Base-by-base conservation (phyloP, 2,888 invertebrate genomes). In the Xestobium rufovillosum region DNA sequence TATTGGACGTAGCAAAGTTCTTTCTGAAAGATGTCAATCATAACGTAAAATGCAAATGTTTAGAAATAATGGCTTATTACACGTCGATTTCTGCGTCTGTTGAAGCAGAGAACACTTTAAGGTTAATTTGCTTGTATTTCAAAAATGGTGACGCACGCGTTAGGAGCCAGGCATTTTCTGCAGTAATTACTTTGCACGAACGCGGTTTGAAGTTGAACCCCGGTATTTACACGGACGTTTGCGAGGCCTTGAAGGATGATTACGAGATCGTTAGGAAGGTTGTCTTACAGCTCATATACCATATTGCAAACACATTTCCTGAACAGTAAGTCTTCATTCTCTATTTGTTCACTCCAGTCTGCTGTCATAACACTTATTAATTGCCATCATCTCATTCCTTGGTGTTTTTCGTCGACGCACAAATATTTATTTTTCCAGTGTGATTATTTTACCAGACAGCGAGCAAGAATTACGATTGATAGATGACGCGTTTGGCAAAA, bases 401-500 rank as follows among this genome's bases (percentile, higher is more conserved):
- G 12, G 6, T 27, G 11, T 10, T 6, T 9, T n/a, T 9, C 6
- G 11, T 27, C n/a, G 6, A 27, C n/a, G 27, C 10, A 29, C n/a
- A n/a, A n/a, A n/a, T n/a, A n/a, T n/a, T n/a, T n/a, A n/a, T n/a
- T n/a, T n/a, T n/a, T n/a, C n/a, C n/a, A n/a, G n/a, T n/a, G n/a
- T n/a, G n/a, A n/a, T 19, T 36, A 17, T 76, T 16, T 68, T 80
- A 9, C 73, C 76, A 35, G 80, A 82, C 13, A 83, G 82, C 34
- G 83, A 84, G 47, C 89, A 91, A 47, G 85, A 88, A 38, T 76
- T 95, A 49, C 77, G 94, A 0, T 70, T 97, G 49, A 83, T 90
- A 16, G 97, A 98, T 63, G 94, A 96, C 59, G 95, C 95, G 1
- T 98, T 98, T 70, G 88, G 88, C 10, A 86, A 89, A 64, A 83